Evolutionary conservation across 1,140 invertebrate species (phyloP).

Genomic region (Papilio dardanus): DNA sequence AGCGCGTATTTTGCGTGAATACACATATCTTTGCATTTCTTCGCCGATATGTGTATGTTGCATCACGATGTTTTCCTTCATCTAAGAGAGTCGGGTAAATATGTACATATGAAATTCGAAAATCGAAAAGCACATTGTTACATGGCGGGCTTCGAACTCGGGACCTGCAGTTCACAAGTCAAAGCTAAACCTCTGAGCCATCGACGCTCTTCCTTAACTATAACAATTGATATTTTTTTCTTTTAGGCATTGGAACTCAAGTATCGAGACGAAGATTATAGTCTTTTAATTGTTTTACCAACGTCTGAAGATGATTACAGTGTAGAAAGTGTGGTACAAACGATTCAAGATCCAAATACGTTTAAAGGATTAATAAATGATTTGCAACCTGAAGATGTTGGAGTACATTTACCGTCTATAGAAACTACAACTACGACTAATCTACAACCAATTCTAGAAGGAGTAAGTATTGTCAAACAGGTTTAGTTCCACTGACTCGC

Average conservation of each 20-base stretch:
- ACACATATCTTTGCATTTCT: too few relatives aligned
- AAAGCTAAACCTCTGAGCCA: too few relatives aligned
- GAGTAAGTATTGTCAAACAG: slow-evolving; percentile 73
- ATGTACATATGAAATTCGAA: too few relatives aligned
- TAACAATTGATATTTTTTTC: background rate
- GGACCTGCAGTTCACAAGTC: too few relatives aligned
- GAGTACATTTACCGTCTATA: slow-evolving; percentile 85
- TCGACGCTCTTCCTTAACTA: too few relatives aligned
- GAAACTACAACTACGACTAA: slow-evolving; percentile 82
- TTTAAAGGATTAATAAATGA: slow-evolving; percentile 19
- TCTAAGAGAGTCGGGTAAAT: too few relatives aligned
- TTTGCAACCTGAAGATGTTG: slow-evolving; percentile 61
- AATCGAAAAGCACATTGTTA: too few relatives aligned
- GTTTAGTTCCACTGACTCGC: slow-evolving; percentile 25
- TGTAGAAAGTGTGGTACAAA: background rate
- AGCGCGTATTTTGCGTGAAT: too few relatives aligned
- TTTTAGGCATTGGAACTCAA: slow-evolving; percentile 82
- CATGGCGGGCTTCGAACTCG: too few relatives aligned
- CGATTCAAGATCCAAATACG: background rate
- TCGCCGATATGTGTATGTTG: too few relatives aligned
- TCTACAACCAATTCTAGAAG: slow-evolving; percentile 77
- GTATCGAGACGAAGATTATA: slow-evolving; percentile 83
- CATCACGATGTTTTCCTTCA: too few relatives aligned
- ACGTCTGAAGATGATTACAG: slow-evolving; percentile 56
- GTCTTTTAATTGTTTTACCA: slow-evolving; percentile 86